Percentiles rank a stretch among this genome's conserved stretches.
Conservation (phyloP, 2,113 vertebrate genomes). For the Xyliphius kryptos region DNA sequence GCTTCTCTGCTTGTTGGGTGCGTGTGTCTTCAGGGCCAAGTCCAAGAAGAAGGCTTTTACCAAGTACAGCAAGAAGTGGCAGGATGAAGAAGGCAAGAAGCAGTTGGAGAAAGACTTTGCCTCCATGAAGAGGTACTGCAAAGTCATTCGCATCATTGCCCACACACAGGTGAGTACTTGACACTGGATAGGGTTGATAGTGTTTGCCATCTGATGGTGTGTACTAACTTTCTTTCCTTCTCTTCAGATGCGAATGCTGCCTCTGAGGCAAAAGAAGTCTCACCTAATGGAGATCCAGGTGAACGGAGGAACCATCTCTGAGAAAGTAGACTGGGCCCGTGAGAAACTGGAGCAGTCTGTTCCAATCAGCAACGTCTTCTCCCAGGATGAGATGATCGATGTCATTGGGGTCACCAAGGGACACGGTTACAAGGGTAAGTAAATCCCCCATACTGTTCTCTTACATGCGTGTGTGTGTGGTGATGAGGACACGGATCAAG, state of each 20-base stretch:
- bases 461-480: background rate
- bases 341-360: slow-evolving; percentile 91
- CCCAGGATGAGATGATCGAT: slow-evolving; percentile 96
- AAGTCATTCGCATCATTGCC: slow-evolving; percentile 85
- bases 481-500: slow-evolving; percentile 62
- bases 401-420: slow-evolving; percentile 96
- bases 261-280: slow-evolving; percentile 88
- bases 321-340: slow-evolving; percentile 94
- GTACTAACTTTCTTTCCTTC: background rate
- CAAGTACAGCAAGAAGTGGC: slow-evolving; percentile 98
- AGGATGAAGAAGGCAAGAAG: slow-evolving; percentile 96
- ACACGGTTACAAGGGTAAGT: slow-evolving; percentile 91
- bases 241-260: slow-evolving; percentile 87
- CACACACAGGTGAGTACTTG: slow-evolving; percentile 97
- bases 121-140: slow-evolving; percentile 97
- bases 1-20: no score
- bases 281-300: slow-evolving; percentile 98
- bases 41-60: slow-evolving; percentile 99
- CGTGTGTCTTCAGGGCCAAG: slow-evolving; percentile 84
- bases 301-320: slow-evolving; percentile 82
- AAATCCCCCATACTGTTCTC: rapidly evolving
- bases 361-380: slow-evolving; percentile 74
- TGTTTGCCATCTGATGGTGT: no score
- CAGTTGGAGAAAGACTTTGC: slow-evolving; percentile 94
- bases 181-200: no score